Evolutionary conservation across 2,888 invertebrate species (phyloP), one percentile per base, ranked within the genome.

Genomic region (Platycheirus rosarum): DNA sequence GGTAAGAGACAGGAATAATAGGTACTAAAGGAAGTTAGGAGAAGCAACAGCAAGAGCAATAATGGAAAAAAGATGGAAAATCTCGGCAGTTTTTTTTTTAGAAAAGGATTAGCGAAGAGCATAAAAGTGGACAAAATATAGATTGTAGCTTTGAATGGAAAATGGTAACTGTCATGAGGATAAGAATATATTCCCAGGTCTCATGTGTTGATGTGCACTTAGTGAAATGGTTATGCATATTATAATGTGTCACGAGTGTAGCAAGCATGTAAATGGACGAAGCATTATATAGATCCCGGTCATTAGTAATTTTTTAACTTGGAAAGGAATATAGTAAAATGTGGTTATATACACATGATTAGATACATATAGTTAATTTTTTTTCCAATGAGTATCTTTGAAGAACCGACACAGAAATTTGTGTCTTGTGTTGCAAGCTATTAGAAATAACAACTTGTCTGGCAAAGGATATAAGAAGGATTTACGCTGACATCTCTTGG

Each of bases 231-330:
- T 37, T 46, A 35, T 65, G 74, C 69, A 42, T 80, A 80, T 75
- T 75, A 75, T 65, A 63, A 75, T 51, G 74, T 69, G 79, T 80
- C 79, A 80, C 65, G 69, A 80, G 79, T 69, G 79, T 57, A 40
- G 57, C 53, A 70, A 75, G 51, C 74, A 65, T 75, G 79, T 70
- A 75, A 80, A 79, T 74, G 74, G 74, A 69, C 65, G 60, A 23
- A 69, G 74, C 29, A 75, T 80, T 80, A 75, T 70, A 51, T 37
- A 51, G 79, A 70, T 69, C 79, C 79, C 75, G 79, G 79, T 65
- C 79, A 70, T 80, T 75, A 57, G 69, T 80, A 75, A 80, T 80
- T 37, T 69, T 48, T 2, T 48, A 40, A 57, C 40, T 57, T 57
- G 55, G 40, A 23, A 37, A n/a, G n/a, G 32, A n/a, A 32, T 32